Percentiles rank a stretch among this genome's conserved stretches.
These are phyloP conservation scores for Synanthedon vespiformis DNA, from an alignment of 2,888 invertebrate species.

Conservation along the genomic window DNA sequence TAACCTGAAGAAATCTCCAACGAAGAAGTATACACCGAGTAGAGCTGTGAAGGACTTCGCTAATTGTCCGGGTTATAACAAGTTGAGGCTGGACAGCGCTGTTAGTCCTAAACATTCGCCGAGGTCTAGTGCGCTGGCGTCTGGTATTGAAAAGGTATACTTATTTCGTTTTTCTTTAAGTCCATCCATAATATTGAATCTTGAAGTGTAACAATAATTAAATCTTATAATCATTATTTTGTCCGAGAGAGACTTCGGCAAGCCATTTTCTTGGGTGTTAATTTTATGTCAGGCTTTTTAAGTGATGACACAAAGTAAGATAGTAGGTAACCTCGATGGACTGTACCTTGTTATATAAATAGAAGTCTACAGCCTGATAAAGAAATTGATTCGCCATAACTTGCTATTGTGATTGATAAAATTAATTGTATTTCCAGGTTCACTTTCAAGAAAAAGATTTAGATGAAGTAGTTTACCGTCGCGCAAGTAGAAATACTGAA, in stretches of 20 bases:
- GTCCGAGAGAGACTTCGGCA: too few species aligned
- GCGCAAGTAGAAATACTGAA: constrained; percentile 47
- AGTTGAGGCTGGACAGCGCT: constrained; percentile 59
- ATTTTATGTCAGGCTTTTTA: background rate
- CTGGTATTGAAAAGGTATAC: constrained; percentile 43
- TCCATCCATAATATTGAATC: constrained; percentile 2
- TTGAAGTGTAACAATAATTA: background rate
- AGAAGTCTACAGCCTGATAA: too few species aligned
- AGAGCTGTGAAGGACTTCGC: constrained; percentile 38
- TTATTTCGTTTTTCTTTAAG: background rate
- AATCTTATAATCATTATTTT: too few species aligned
- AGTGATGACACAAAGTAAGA: too few species aligned
- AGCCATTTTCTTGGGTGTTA: background rate
- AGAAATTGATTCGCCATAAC: too few species aligned
- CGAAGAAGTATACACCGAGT: constrained; percentile 50
- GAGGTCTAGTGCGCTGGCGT: constrained; percentile 19
- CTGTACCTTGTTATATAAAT: background rate
- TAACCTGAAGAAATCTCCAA: constrained; percentile 53
- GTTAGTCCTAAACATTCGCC: constrained; percentile 63
- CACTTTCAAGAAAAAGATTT: constrained; percentile 53
- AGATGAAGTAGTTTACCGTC: constrained; percentile 49
- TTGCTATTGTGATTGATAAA: too few species aligned
- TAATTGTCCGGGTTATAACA: constrained; percentile 56
- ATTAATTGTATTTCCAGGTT: constrained; percentile 27
- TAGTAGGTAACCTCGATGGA: too few species aligned